A percentile compares a stretch with the other conserved stretches of the same genome.
These are phyloP conservation scores for Lepilemur septentrionalis DNA, from an alignment of 2,797 vertebrate genomes.

Conservation along the genomic window DNA sequence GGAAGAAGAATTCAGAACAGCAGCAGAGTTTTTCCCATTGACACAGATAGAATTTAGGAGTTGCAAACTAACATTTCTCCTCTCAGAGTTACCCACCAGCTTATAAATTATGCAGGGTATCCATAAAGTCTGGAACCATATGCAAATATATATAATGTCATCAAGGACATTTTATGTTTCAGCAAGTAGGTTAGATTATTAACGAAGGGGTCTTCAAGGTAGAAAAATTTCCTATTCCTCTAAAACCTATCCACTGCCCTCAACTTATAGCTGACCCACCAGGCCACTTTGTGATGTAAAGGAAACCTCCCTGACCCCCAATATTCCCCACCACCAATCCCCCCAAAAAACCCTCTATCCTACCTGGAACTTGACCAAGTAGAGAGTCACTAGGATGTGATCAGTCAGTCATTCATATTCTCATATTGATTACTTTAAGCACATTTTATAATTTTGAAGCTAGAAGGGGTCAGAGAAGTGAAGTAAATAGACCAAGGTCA, in stretches of 20 bases:
- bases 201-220: neutral
- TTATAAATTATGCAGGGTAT: neutral
- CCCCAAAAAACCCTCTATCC: neutral
- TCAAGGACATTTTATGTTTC: neutral
- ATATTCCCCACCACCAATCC: too few relatives aligned
- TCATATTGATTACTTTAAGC: neutral
- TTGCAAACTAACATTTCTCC: neutral
- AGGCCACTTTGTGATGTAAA: neutral
- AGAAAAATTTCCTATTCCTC: neutral
- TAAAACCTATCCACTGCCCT: neutral
- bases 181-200: neutral
- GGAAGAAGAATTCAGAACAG: neutral
- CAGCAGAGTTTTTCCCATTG: neutral
- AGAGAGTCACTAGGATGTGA: neutral
- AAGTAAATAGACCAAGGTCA: constrained; percentile 18
- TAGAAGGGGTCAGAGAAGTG: neutral
- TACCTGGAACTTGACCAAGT: neutral
- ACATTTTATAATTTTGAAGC: neutral
- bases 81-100: neutral
- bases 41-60: neutral
- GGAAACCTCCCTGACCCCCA: neutral
- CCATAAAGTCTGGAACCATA: neutral
- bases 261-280: neutral
- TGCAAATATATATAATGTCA: neutral
- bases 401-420: neutral